Evolutionary conservation across 2,888 invertebrate species (phyloP), one percentile per base, ranked within the genome.

Genomic region (Parnassius mnemosyne): DNA sequence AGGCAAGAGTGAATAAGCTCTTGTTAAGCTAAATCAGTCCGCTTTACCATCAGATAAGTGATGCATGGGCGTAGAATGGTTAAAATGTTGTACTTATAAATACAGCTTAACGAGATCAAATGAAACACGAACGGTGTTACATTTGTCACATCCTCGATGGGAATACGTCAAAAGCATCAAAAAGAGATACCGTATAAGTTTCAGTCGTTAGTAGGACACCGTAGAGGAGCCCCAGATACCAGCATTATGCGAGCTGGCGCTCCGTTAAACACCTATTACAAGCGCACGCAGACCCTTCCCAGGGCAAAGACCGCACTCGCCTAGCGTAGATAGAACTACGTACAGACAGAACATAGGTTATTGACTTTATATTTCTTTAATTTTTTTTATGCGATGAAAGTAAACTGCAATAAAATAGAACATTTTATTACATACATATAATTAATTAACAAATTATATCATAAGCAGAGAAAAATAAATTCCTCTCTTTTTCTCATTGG

Each of bases 261-360:
- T 65, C 64, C 70, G 76, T 81, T 83, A 81, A 83, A 82, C 83
- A 78, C 74, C 81, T 80, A 81, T 83, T 81, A 82, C 75, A 69
- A 68, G 69, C 71, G 71, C 78, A 83, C 83, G 79, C 80, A 79
- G 73, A 70, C 75, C 69, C 80, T 78, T 66, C 63, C 69, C 54
- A 64, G 79, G 75, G 47, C 77, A 64, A 71, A 73, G 78, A 83
- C 81, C 81, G 69, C 71, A 67, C 69, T 69, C 66, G 59, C 55
- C 46, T 12, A 10, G 10, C n/a, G 25, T 59, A 77, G 72, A 68
- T 55, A 54, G 57, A 0, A 1, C 2, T 11, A 66, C 0, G 3
- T 13, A 3, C 67, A 78, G 77, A 77, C 47, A 12, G 57, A 54
- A 46, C 53, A 44, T 16, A 10, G 12, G 12, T 25, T 20, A 43